A percentile compares a stretch with the other conserved stretches of the same genome.
These are phyloP conservation scores for Pagetopsis macropterus DNA, from an alignment of 2,797 vertebrate genomes.

Conservation along the genomic window DNA sequence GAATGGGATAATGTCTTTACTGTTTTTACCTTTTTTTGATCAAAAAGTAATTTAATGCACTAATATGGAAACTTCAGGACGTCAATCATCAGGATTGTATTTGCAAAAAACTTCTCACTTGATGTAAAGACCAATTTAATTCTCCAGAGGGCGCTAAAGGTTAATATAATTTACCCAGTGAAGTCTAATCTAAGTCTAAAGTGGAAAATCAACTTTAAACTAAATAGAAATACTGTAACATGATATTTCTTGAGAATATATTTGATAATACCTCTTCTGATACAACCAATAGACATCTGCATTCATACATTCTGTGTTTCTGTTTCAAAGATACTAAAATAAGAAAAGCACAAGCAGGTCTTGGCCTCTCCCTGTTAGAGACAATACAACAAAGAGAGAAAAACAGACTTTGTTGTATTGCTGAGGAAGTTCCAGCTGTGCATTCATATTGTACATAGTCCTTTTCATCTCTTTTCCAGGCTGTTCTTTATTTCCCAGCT, in stretches of 20 bases:
- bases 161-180: neutral
- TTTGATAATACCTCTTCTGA: neutral
- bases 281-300: accelerated
- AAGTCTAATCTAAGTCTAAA: no score
- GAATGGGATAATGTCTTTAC: neutral
- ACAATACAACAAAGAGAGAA: constrained; percentile 66
- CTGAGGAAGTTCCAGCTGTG: constrained; percentile 43
- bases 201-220: neutral
- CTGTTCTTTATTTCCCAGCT: neutral
- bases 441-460: neutral
- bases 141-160: constrained; percentile 43
- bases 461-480: neutral
- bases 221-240: neutral
- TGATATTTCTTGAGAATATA: neutral
- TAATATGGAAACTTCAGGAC: neutral
- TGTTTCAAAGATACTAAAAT: constrained; percentile 30
- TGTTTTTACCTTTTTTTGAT: neutral
- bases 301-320: neutral
- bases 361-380: constrained; percentile 11
- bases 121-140: constrained; percentile 4
- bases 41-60: neutral
- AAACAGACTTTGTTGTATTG: constrained; percentile 11
- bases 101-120: neutral
- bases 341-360: constrained; percentile 10
- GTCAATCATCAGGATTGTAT: neutral